Evolutionary conservation across 2,797 vertebrate species (phyloP).

Genomic region (Squalus acanthias): DNA sequence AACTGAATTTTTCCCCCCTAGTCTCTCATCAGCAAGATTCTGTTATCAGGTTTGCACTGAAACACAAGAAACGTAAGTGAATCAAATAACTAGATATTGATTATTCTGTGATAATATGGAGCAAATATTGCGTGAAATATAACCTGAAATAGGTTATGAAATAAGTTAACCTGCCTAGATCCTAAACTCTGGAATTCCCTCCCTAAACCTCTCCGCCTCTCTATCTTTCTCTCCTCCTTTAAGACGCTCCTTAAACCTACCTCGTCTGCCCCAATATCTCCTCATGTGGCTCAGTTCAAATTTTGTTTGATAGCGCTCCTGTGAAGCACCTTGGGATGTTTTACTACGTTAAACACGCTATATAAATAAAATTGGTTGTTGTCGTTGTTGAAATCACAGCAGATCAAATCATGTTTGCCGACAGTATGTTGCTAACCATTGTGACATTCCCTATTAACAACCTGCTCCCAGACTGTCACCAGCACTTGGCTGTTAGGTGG

Average conservation of each 20-base stretch:
- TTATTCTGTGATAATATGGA: background rate
- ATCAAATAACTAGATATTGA: background rate
- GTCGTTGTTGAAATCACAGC: background rate
- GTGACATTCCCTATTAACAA: background rate
- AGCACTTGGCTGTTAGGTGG: background rate
- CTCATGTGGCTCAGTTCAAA: no score
- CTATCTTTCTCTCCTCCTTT: no score
- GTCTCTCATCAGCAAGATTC: no score
- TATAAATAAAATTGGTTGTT: no score
- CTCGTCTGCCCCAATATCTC: no score
- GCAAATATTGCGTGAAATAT: background rate
- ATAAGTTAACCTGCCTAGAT: no score
- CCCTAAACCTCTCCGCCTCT: no score
- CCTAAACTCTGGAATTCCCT: no score
- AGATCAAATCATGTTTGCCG: background rate
- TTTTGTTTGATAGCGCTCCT: no score
- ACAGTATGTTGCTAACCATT: background rate
- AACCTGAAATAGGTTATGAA: background rate
- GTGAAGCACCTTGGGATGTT: no score
- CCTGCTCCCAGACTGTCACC: background rate
- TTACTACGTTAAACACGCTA: no score
- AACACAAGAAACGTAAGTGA: background rate
- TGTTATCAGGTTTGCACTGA: background rate
- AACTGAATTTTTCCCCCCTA: background rate
- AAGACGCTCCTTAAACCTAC: no score